Base-by-base conservation (phyloP, 2,113 vertebrate species). In the Xenotilapia longispinis region DNA sequence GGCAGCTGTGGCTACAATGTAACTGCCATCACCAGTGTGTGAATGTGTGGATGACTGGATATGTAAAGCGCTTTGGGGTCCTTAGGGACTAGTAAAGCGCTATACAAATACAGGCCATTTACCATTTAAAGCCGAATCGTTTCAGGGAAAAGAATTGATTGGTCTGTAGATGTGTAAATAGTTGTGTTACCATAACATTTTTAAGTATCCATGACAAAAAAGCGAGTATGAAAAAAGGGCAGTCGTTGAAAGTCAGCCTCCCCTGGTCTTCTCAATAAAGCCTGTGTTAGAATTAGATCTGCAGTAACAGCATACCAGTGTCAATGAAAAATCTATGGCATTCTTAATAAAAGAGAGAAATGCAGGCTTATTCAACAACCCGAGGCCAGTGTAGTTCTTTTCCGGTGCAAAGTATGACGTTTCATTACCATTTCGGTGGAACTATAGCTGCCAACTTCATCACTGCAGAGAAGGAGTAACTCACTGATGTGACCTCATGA, bases 401-500 rank as follows among this genome's bases (percentile, higher is more conserved):
- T 75, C 68, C 14, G 2, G 14, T 7, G 31, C 40, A 70, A 13
- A 55, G 23, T 12, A 4, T 26, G 13, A 33, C 1, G 4, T 31
- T 57, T 57, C 83, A 75, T 75, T 49, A 28, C 0, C 70, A 26
- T 49, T 28, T 49, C 4, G 21, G 14, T 38, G 15, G 40, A 65
- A 53, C 19, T 28, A 6, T 11, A 87, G 12, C 36, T 79, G 79
- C 78, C 36, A 57, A 51, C 19, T 23, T 40, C 12, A 53, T n/a
- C 65, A 54, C 45, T 33, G 26, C 54, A 53, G 33, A 55, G 42
- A 40, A 68, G n/a, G 49, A 85, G 31, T 14, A 49, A 40, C 9
- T 80, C 70, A 80, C 28, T 33, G 17, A 57, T 68, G n/a, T 63
- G 54, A 87, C 58, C n/a, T 70, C 4, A 7, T 65, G 82, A 79